phyloP scores from a whole-genome alignment of 2,797 vertebrate species.

The Xyrichtys novacula region DNA sequence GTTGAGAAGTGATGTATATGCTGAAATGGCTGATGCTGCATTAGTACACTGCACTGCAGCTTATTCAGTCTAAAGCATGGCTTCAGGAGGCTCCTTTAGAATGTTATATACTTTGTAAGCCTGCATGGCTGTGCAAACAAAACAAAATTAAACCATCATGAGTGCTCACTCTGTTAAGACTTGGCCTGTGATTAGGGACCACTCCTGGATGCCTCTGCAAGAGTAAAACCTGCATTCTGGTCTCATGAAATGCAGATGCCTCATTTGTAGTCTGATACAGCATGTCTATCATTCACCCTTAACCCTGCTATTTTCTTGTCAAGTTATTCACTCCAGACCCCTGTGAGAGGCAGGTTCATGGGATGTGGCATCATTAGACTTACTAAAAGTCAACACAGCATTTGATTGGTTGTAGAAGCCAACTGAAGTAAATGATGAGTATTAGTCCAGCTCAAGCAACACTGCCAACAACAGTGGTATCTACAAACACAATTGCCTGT shows the following conservation, averaged over 20 bases:
- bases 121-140: slow-evolving; percentile 1
- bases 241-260: slow-evolving; percentile 66
- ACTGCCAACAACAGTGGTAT: background rate
- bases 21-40: slow-evolving; percentile 41
- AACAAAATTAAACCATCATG: background rate
- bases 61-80: slow-evolving; percentile 14
- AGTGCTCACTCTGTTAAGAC: slow-evolving; percentile 36
- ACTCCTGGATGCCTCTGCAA: slow-evolving; percentile 23
- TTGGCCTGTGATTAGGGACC: slow-evolving; percentile 65
- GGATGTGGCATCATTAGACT: background rate
- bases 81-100: slow-evolving; percentile 25
- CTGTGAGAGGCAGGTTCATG: slow-evolving; percentile 5
- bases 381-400: slow-evolving; percentile 3
- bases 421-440: slow-evolving; percentile 14
- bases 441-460: background rate
- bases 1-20: slow-evolving; percentile 10
- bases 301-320: slow-evolving; percentile 16
- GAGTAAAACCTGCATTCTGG: slow-evolving; percentile 55
- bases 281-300: slow-evolving; percentile 31
- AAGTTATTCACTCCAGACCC: slow-evolving; percentile 26
- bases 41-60: slow-evolving; percentile 3
- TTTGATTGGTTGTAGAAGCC: slow-evolving; percentile 10
- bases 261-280: slow-evolving; percentile 17
- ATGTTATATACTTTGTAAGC: slow-evolving; percentile 20
- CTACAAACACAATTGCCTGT: background rate